Conservation (phyloP, 2,113 vertebrate species). For the Probosciger aterrimus region DNA sequence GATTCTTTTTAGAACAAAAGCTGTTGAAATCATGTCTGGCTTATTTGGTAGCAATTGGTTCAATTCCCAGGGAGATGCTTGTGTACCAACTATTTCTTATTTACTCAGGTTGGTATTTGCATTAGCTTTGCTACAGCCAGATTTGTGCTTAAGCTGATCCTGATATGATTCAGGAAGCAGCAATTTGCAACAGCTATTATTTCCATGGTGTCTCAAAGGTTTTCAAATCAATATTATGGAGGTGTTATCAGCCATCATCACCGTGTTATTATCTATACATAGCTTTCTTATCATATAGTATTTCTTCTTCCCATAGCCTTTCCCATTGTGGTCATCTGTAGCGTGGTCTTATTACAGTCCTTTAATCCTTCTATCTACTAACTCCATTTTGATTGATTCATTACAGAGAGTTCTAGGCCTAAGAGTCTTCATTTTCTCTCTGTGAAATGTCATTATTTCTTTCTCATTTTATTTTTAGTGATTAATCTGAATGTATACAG, state of each 20-base stretch:
- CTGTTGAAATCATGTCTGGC: not conserved
- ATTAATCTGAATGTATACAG: not conserved
- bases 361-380: not conserved
- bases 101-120: slow-evolving; percentile 6
- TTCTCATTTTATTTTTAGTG: not conserved
- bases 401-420: not conserved
- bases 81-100: not conserved
- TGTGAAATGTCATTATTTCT: not conserved
- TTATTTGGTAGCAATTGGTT: not conserved
- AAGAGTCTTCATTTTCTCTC: not conserved
- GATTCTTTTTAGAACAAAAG: not conserved
- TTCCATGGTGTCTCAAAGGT: not conserved
- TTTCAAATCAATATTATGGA: not conserved
- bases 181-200: not conserved
- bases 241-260: not conserved
- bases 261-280: not conserved
- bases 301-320: not conserved
- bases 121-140: not conserved
- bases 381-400: slow-evolving; percentile 2
- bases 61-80: slow-evolving; percentile 9
- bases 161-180: not conserved
- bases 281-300: not conserved
- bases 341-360: not conserved
- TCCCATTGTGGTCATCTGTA: not conserved
- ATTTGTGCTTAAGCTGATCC: slow-evolving; percentile 6